Evolutionary conservation across 2,888 invertebrate genomes (phyloP).

Genomic region (Sminthurides aquaticus): DNA sequence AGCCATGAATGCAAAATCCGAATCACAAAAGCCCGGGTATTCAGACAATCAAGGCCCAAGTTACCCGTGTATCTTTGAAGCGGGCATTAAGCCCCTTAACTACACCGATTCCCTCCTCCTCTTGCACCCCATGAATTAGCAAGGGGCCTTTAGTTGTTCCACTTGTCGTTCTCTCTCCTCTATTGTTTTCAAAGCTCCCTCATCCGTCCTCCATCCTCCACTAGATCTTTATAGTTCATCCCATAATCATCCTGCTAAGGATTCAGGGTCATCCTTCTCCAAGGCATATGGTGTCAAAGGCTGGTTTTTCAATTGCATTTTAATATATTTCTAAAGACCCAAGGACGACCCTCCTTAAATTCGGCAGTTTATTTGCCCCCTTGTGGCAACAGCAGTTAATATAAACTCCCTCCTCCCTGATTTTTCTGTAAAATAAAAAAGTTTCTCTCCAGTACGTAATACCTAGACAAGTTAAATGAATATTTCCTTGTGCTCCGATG

Average conservation of each 20-base stretch:
- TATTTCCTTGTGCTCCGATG: not conserved
- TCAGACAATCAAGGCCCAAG: too few relatives aligned
- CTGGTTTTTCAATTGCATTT: slow-evolving; percentile 9
- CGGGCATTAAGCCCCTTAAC: too few relatives aligned
- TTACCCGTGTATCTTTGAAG: too few relatives aligned
- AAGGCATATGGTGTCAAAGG: slow-evolving; percentile 2
- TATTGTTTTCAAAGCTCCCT: not conserved
- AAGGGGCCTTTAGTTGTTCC: too few relatives aligned
- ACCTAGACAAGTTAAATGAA: slow-evolving; percentile 1
- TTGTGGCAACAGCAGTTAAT: too few relatives aligned
- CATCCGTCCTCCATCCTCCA: not conserved
- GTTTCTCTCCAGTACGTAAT: not conserved
- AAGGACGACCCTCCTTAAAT: not conserved
- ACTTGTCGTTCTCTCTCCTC: not conserved
- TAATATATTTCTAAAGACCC: not conserved
- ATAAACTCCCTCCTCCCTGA: not conserved
- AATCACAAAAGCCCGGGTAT: not conserved
- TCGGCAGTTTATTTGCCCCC: too few relatives aligned
- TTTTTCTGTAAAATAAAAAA: not conserved
- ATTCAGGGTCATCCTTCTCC: not conserved
- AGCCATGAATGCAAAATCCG: not conserved
- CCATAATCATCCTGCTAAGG: not conserved
- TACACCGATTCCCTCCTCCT: too few relatives aligned
- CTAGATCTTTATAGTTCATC: slow-evolving; percentile 1
- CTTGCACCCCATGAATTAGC: too few relatives aligned